A percentile compares a stretch with the other conserved stretches of the same genome.
Conservation (phyloP, 2,113 vertebrate species). For the Epinephelus cyanopodus region DNA sequence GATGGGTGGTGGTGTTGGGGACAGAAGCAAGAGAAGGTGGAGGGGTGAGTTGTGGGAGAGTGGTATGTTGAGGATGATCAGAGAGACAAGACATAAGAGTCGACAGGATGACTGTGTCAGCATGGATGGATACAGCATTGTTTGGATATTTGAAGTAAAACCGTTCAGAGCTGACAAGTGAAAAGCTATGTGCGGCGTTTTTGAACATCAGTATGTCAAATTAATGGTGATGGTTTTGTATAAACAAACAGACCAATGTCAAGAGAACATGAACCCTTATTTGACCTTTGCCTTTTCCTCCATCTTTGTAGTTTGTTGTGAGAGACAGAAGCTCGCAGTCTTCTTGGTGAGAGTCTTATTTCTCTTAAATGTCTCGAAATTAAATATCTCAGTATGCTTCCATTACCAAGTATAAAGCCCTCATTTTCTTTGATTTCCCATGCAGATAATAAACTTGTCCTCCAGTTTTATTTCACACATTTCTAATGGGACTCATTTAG, state of each 20-base stretch:
- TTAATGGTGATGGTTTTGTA: slow-evolving; percentile 15
- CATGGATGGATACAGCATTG: slow-evolving; percentile 21
- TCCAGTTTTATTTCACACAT: slow-evolving; percentile 36
- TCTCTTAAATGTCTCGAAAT: not conserved
- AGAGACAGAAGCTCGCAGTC: not conserved
- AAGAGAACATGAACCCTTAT: not conserved
- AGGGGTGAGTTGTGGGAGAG: slow-evolving; percentile 22
- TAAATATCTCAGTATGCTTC: not conserved
- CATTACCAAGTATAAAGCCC: not conserved
- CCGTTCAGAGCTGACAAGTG: slow-evolving; percentile 25
- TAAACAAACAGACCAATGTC: not conserved
- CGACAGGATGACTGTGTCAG: slow-evolving; percentile 39
- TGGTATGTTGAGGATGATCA: slow-evolving; percentile 52
- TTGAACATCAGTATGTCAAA: slow-evolving; percentile 32
- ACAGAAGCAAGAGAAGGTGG: slow-evolving; percentile 25
- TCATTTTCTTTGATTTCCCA: slow-evolving; percentile 11
- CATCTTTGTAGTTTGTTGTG: not conserved
- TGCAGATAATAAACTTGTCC: slow-evolving; percentile 27
- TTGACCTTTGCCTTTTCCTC: not conserved
- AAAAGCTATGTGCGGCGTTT: slow-evolving; percentile 23
- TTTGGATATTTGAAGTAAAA: slow-evolving; percentile 34
- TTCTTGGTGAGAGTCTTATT: not conserved
- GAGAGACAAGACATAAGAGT: slow-evolving; percentile 38
- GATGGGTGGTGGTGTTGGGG: not conserved
- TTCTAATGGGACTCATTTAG: slow-evolving; percentile 33